phyloP scores from a whole-genome alignment of 2,888 invertebrate genomes.

The Argynnis bischoffii region DNA sequence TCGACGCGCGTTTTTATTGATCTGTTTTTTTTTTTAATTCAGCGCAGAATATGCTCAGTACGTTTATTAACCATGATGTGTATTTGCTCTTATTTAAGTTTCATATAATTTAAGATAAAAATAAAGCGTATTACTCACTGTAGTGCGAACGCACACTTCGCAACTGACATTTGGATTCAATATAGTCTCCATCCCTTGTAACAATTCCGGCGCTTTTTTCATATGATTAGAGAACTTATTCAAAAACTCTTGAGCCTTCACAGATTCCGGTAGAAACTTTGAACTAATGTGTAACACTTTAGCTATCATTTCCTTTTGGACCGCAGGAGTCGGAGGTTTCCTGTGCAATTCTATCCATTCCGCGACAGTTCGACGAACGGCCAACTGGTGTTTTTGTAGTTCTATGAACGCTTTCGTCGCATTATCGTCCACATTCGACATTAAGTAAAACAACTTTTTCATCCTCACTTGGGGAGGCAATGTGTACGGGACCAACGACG shows the following conservation, averaged over 20 bases:
- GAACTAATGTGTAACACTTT: slow-evolving; percentile 86
- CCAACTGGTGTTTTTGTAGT: slow-evolving; percentile 94
- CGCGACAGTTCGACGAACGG: slow-evolving; percentile 90
- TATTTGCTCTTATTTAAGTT: neutral
- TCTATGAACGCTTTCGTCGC: slow-evolving; percentile 93
- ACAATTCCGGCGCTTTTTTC: slow-evolving; percentile 85
- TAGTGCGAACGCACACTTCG: slow-evolving; percentile 96
- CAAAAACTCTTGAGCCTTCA: slow-evolving; percentile 94
- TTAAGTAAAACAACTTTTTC: slow-evolving; percentile 94
- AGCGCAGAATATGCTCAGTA: no score
- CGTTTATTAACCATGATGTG: no score
- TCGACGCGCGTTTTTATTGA: no score
- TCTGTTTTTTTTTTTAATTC: no score
- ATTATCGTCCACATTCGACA: slow-evolving; percentile 96
- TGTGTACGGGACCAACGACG: slow-evolving; percentile 96
- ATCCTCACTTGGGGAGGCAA: slow-evolving; percentile 93
- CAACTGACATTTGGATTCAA: slow-evolving; percentile 95
- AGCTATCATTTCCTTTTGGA: slow-evolving; percentile 87
- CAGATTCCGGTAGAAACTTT: slow-evolving; percentile 94
- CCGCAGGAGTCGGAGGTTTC: slow-evolving; percentile 85
- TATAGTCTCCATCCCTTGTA: slow-evolving; percentile 92
- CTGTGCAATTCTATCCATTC: slow-evolving; percentile 94
- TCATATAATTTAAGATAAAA: slow-evolving; percentile 39
- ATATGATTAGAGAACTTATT: slow-evolving; percentile 91
- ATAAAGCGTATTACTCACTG: slow-evolving; percentile 75